Conservation (phyloP, 2,113 vertebrate genomes). For the Saccopteryx bilineata region DNA sequence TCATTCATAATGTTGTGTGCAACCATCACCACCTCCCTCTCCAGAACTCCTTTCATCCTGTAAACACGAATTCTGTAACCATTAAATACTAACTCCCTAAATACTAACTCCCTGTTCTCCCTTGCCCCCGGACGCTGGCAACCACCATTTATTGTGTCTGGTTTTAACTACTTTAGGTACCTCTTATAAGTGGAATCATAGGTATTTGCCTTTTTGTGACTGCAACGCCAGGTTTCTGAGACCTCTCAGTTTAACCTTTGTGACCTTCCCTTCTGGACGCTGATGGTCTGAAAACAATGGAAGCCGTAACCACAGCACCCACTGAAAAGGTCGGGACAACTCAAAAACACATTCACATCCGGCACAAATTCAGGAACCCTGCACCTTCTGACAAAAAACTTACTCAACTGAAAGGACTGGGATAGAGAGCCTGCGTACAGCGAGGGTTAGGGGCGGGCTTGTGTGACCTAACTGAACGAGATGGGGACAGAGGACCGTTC, state of each 20-base stretch:
- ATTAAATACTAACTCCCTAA: too few relatives aligned
- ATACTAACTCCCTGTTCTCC: too few relatives aligned
- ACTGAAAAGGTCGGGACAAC: background rate
- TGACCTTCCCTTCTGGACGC: too few relatives aligned
- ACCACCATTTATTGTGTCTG: background rate
- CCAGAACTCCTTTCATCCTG: background rate
- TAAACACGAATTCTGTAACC: background rate
- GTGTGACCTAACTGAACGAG: background rate
- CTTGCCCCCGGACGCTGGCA: background rate
- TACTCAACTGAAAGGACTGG: background rate
- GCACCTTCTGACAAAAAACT: background rate
- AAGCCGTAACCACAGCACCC: background rate
- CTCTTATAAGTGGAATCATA: background rate
- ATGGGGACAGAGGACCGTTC: background rate
- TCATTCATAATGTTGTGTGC: background rate
- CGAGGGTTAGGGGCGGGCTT: background rate
- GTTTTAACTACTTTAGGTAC: background rate
- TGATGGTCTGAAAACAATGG: background rate
- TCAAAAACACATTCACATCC: background rate
- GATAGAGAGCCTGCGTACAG: accelerated
- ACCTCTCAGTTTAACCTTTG: background rate
- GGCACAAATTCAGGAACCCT: background rate
- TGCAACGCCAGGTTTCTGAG: background rate
- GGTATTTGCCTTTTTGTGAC: background rate
- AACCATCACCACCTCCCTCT: background rate